These are phyloP conservation scores for Myotis lucifugus DNA, from an alignment of 2,113 vertebrate genomes.

Conservation along the genomic window DNA sequence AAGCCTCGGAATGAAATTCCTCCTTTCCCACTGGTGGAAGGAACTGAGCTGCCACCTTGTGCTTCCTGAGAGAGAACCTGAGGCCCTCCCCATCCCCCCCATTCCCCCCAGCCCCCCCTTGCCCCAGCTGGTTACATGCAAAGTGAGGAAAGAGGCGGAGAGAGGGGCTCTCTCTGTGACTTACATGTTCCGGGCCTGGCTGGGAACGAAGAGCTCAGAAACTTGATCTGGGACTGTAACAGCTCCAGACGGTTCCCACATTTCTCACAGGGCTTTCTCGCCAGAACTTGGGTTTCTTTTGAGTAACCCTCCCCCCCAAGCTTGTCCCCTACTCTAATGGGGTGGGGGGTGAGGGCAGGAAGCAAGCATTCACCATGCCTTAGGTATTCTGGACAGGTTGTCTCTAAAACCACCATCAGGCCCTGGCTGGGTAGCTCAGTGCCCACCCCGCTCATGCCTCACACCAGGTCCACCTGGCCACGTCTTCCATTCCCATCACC, in stretches of 20 bases:
- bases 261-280: slow-evolving; percentile 26
- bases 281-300: slow-evolving; percentile 34
- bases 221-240: not conserved
- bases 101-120: too few species aligned
- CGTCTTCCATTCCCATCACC: not conserved
- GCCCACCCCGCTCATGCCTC: too few species aligned
- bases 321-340: not conserved
- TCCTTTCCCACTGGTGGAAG: slow-evolving; percentile 6
- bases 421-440: not conserved
- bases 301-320: not conserved
- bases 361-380: not conserved
- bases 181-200: not conserved
- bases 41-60: not conserved
- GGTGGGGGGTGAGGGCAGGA: not conserved
- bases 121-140: not conserved
- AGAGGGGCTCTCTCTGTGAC: not conserved
- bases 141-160: not conserved
- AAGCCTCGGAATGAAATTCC: slow-evolving; percentile 4
- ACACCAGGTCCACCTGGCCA: too few species aligned
- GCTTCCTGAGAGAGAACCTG: not conserved
- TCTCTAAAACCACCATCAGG: not conserved
- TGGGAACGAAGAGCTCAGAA: not conserved
- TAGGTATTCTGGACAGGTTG: not conserved
- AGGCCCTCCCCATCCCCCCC: not conserved
- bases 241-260: slow-evolving; percentile 15